Percentiles rank a stretch among this genome's conserved stretches.
Conservation (phyloP, 1,140 invertebrate species). For the Drosophila lini region DNA sequence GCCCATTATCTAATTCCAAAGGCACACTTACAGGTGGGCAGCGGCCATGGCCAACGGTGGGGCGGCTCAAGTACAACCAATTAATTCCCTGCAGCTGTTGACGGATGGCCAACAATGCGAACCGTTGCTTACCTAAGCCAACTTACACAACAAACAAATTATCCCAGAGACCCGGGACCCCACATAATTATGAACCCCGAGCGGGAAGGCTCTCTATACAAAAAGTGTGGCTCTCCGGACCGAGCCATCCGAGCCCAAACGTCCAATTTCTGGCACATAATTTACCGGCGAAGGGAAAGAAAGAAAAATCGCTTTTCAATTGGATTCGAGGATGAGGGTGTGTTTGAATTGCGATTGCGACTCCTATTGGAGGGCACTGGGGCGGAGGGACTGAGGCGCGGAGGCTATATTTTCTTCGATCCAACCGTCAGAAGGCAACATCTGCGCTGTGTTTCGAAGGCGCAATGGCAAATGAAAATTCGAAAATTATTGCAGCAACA, state of each 20-base stretch:
- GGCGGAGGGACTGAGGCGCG: not conserved
- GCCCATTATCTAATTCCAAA: constrained; percentile 20
- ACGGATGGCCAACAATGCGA: constrained; percentile 46
- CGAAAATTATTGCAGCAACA: constrained; percentile 80
- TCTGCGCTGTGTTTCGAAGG: constrained; percentile 68
- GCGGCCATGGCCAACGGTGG: not conserved
- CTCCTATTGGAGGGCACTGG: constrained; percentile 12
- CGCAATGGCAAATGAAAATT: constrained; percentile 74
- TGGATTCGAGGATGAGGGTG: constrained; percentile 24
- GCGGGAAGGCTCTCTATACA: constrained; percentile 49
- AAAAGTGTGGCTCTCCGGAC: constrained; percentile 41
- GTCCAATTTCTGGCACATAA: constrained; percentile 76
- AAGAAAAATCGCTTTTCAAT: constrained; percentile 76
- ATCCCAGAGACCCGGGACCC: constrained; percentile 42
- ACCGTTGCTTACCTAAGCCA: constrained; percentile 42
- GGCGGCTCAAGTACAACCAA: constrained; percentile 34
- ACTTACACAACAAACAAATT: constrained; percentile 78
- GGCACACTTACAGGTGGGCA: constrained; percentile 19
- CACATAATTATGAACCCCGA: constrained; percentile 68
- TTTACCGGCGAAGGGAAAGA: constrained; percentile 56
- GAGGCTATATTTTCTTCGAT: constrained; percentile 34
- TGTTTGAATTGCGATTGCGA: constrained; percentile 57
- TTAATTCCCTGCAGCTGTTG: constrained; percentile 53
- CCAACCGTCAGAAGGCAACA: constrained; percentile 49
- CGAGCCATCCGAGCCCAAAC: constrained; percentile 43